A percentile compares a stretch with the other conserved stretches of the same genome.
phyloP scores from a whole-genome alignment of 1,140 invertebrate species.

The Papilio polyxenes region DNA sequence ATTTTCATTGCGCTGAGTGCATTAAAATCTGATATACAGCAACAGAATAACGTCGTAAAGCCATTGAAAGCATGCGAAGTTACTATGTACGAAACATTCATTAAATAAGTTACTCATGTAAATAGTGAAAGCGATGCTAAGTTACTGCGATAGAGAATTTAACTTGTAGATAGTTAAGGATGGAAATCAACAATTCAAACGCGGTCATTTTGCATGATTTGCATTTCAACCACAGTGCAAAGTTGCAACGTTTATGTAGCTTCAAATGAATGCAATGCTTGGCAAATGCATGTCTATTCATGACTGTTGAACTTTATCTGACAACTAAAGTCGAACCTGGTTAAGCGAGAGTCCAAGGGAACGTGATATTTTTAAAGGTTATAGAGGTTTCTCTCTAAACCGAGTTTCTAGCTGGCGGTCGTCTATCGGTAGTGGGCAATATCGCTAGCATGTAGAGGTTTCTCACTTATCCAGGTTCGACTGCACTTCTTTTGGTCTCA shows the following conservation, averaged over 20 bases:
- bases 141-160: constrained; percentile 42
- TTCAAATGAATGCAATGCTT: background rate
- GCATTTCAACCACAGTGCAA: constrained; percentile 44
- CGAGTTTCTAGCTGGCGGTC: no score
- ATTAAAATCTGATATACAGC: constrained; percentile 6
- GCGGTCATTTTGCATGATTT: constrained; percentile 51
- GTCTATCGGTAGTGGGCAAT: no score
- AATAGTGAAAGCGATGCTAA: constrained; percentile 15
- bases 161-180: constrained; percentile 44
- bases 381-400: no score
- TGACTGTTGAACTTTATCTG: background rate
- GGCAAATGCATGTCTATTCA: background rate
- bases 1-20: background rate
- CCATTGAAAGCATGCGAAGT: constrained; percentile 11
- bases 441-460: no score
- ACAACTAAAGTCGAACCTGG: no score
- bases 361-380: no score
- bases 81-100: constrained; percentile 9
- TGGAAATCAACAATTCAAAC: background rate
- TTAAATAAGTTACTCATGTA: background rate
- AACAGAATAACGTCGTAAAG: constrained; percentile 9
- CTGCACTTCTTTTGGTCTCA: no score
- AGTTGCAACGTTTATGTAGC: background rate
- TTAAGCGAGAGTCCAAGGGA: no score
- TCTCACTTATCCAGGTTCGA: no score